Evolutionary conservation across 1,140 invertebrate genomes (phyloP).

Genomic region (Cydia splendana): DNA sequence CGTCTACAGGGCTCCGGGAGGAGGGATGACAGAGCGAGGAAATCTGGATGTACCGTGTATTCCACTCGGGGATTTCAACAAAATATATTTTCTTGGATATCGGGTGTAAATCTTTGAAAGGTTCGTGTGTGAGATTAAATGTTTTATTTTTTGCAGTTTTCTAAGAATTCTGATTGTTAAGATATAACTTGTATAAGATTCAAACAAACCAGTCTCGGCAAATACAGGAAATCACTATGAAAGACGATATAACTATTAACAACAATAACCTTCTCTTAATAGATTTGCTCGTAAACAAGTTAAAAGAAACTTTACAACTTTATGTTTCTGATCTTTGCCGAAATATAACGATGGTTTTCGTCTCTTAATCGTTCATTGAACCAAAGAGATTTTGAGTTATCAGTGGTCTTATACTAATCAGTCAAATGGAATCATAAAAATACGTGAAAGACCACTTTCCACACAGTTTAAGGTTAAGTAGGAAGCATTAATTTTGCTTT

Average conservation of each 20-base stretch:
- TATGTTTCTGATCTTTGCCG: neutral
- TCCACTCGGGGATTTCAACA: conserved; percentile 21
- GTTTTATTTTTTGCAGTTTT: neutral
- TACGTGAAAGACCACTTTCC: neutral
- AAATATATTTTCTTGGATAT: conserved; percentile 26
- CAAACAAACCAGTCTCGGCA: neutral
- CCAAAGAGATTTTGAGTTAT: neutral
- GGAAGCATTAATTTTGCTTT: no score
- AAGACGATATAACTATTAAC: no score
- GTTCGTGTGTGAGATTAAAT: neutral
- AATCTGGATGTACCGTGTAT: conserved; percentile 36
- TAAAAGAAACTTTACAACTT: neutral
- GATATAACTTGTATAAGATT: neutral
- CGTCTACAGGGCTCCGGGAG: conserved; percentile 34
- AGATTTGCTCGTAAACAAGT: no score
- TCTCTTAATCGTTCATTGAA: neutral
- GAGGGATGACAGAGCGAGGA: conserved; percentile 34
- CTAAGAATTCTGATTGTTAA: neutral
- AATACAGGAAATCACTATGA: no score
- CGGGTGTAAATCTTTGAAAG: conserved; percentile 22
- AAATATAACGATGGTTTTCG: neutral
- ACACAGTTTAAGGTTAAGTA: neutral
- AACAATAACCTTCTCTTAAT: no score
- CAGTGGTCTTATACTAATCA: neutral
- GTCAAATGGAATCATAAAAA: neutral